These are phyloP conservation scores for Paradoxurus hermaphroditus DNA, from an alignment of 2,113 vertebrate genomes.

Conservation along the genomic window DNA sequence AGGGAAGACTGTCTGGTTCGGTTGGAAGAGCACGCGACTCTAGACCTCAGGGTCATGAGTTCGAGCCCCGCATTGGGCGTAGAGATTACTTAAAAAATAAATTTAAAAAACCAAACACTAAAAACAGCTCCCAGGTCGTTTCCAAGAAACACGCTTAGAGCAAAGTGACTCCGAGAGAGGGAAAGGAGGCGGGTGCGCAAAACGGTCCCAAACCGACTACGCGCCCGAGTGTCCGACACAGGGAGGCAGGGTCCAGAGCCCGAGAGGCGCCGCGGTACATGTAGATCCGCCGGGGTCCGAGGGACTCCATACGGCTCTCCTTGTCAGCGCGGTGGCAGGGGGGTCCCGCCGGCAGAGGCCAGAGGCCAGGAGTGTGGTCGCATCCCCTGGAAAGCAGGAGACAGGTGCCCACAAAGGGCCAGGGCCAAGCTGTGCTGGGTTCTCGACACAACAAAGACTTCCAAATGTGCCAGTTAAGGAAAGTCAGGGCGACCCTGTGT, in stretches of 20 bases:
- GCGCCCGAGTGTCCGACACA: neutral
- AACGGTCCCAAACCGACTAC: neutral
- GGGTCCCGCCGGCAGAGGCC: neutral
- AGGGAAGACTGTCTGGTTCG: no score
- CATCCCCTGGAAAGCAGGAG: neutral
- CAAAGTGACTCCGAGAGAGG: neutral
- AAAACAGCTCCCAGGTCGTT: neutral
- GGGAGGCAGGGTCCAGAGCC: neutral
- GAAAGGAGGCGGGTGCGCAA: neutral
- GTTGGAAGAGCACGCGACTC: no score
- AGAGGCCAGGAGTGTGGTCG: neutral
- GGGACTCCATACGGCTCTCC: neutral
- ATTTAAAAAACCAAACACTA: neutral
- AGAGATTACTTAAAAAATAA: no score
- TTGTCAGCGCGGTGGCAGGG: neutral
- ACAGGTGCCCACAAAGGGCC: no score
- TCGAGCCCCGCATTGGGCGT: no score
- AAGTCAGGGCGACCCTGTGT: neutral
- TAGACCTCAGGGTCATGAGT: no score
- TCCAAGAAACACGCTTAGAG: neutral
- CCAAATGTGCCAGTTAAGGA: neutral
- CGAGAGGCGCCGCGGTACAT: neutral
- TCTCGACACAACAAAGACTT: neutral
- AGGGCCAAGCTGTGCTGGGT: neutral
- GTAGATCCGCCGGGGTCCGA: neutral